Evolutionary conservation across 1,140 invertebrate genomes (phyloP), one percentile per base, ranked within the genome.

Genomic region (Melanaphis sacchari): DNA sequence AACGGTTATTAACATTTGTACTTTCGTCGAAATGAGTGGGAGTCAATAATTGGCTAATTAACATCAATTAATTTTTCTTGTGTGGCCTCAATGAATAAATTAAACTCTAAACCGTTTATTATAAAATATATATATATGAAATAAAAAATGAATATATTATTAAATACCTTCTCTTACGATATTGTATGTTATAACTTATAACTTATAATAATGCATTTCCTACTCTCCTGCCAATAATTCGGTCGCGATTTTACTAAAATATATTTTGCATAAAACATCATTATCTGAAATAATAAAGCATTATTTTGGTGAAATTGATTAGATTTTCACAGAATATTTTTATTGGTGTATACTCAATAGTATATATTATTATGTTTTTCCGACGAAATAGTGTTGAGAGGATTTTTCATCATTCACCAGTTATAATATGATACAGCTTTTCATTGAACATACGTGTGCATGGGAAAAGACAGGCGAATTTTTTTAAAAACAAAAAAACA

Each of bases 41-140:
- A 54, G 49, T 89, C 49, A 40, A 89, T 89, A 54, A 89, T 38
- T 89, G 8, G 46, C 4, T 38, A 36, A 89, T 89, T 89, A 89
- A 40, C 36, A 54, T 89, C 54, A 54, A 89, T 89, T 88, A 15
- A 36, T 54, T 38, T 89, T 89, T 38, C 9, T 85, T 43, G 31
- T 46, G 26, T 31, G 40, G 84, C 24, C 40, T 31, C 59, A n/a
- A 76, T 43, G 84, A 85, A 18, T 26, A 40, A 85, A 85, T 85
- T 85, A 85, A n/a, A 85, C 4, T n/a, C 15, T 18, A 43, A 11
- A 15, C 11, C 3, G 24, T 40, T 5, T 40, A 84, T 38, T 49
- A 49, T 49, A 43, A 8, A 11, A 36, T 81, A 38, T 81, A 18
- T 38, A 21, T 5, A 0, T 38, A 38, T 40, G 7, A 38, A 8